These are phyloP conservation scores for Melipona beecheii DNA, from an alignment of 2,888 invertebrate genomes.

Conservation along the genomic window DNA sequence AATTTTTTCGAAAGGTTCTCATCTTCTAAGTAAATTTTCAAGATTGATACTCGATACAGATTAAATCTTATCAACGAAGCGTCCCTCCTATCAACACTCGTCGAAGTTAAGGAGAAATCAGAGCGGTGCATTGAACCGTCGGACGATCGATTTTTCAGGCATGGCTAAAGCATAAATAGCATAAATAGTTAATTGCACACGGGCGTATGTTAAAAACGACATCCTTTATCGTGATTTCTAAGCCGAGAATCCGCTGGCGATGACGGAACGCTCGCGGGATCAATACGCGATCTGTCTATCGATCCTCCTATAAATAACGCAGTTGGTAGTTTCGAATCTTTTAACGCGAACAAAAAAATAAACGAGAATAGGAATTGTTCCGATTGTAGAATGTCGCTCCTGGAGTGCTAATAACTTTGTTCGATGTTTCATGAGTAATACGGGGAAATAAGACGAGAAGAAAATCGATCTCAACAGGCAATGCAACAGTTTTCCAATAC, in stretches of 20 bases:
- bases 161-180: background rate
- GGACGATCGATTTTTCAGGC: constrained; percentile 9
- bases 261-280: constrained; percentile 15
- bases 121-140: background rate
- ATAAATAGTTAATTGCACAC: constrained; percentile 12
- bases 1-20: background rate
- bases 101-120: background rate
- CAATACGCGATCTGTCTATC: constrained; percentile 40
- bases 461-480: constrained; percentile 3
- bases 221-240: background rate
- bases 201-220: background rate
- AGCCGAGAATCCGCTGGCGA: background rate
- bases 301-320: constrained; percentile 52
- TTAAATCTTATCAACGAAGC: background rate
- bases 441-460: background rate
- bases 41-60: background rate
- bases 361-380: background rate
- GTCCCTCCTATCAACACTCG: background rate
- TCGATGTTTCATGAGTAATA: background rate
- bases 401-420: background rate
- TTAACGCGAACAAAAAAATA: background rate
- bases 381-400: background rate
- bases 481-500: constrained; percentile 1
- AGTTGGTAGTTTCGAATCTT: constrained; percentile 22
- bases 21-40: background rate